Base-by-base conservation (phyloP, 2,113 vertebrate genomes). In the Crypturellus undulatus region DNA sequence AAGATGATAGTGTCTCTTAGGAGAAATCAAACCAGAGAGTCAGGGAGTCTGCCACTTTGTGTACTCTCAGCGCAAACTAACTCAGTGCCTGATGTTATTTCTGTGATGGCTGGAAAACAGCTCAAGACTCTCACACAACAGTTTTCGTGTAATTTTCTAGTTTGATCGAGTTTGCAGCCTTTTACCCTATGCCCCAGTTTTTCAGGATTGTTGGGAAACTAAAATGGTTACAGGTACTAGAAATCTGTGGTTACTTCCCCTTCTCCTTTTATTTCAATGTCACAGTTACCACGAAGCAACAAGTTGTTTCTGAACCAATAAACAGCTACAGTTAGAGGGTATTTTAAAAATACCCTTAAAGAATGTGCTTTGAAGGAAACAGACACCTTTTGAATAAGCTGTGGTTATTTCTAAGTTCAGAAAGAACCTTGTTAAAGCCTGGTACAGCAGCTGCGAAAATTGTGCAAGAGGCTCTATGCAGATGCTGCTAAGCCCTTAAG, bases 401-500 rank as follows among this genome's bases (percentile, higher is more conserved):
- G 30, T 28, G 69, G 64, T 8, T 68, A 49, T 42, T 70, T 70
- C 5, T 30, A 71, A 25, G 28, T 51, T 75, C 34, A 73, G 34
- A 71, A 85, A 84, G 19, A 78, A 49, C 9, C 26, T 3, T n/a
- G 28, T 43, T 64, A 78, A 92, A 60, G 43, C 25, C 10, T 25
- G 26, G 19, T 49, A 62, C 5, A 9, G 47, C n/a, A 62, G 22
- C 30, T 49, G 4, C 22, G 69, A 26, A 91, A 59, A 34, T 40
- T 67, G 38, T 34, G 80, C 43, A 76, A 54, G 30, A 67, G 7
- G 17, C 30, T 65, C 52, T 76, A 34, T 0, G 0, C 4, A 83
- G 54, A 63, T 38, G 36, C 40, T 59, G 30, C 15, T 12, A 42
- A 9, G 5, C 63, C 67, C 70, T 89, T 72, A 76, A 40, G 16